These are phyloP conservation scores for Nebria brevicollis DNA, from an alignment of 2,888 invertebrate species.

Conservation along the genomic window DNA sequence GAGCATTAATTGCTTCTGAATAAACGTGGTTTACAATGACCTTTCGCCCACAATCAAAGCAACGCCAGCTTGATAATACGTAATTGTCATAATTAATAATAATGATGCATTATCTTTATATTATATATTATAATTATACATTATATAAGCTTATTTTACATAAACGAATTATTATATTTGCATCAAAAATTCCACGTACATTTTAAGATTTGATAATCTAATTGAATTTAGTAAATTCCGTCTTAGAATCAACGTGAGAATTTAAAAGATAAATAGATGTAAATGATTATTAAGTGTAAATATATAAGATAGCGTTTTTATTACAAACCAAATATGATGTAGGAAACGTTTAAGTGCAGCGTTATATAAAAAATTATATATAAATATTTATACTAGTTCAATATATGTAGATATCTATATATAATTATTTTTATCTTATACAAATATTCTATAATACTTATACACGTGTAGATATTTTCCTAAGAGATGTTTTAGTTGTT, in stretches of 20 bases:
- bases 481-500: too few relatives aligned
- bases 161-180: background rate
- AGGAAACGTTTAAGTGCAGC: slow-evolving; percentile 18
- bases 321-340: slow-evolving; percentile 30
- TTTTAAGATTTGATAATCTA: background rate
- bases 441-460: background rate
- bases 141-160: too few relatives aligned
- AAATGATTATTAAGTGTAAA: slow-evolving; percentile 33
- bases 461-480: slow-evolving; percentile 10
- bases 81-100: background rate
- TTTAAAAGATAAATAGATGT: slow-evolving; percentile 30
- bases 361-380: slow-evolving; percentile 28
- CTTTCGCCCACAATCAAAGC: slow-evolving; percentile 22
- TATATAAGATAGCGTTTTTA: slow-evolving; percentile 26
- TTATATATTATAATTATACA: background rate
- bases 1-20: slow-evolving; percentile 30
- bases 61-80: background rate
- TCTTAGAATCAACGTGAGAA: slow-evolving; percentile 29
- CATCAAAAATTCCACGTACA: background rate
- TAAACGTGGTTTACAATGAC: slow-evolving; percentile 17
- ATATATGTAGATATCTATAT: slow-evolving; percentile 23
- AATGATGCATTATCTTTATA: slow-evolving; percentile 2
- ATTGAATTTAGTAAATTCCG: background rate
- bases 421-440: slow-evolving; percentile 17
- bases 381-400: slow-evolving; percentile 30